These are phyloP conservation scores for Epinephelus cyanopodus DNA, from an alignment of 2,113 vertebrate species.

Conservation along the genomic window DNA sequence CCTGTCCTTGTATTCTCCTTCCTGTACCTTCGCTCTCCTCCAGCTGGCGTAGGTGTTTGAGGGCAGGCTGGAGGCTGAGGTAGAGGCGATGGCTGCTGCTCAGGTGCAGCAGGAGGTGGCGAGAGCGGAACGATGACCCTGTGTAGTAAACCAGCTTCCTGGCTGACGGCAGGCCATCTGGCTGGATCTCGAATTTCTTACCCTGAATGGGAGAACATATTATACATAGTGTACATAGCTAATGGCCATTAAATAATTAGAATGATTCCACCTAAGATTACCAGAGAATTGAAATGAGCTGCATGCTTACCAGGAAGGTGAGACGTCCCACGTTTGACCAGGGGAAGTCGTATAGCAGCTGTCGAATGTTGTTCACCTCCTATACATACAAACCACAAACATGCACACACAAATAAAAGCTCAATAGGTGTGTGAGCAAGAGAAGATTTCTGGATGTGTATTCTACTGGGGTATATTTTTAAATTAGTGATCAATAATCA, in stretches of 20 bases:
- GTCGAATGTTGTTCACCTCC: conserved; percentile 87
- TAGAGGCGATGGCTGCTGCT: conserved; percentile 90
- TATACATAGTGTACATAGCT: conserved; percentile 12
- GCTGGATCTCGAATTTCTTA: conserved; percentile 93
- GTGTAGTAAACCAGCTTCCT: conserved; percentile 92
- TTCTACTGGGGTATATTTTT: conserved; percentile 25
- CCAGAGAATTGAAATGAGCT: conserved; percentile 25
- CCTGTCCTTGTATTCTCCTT: neutral
- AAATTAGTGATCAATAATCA: conserved; percentile 51
- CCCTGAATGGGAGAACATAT: conserved; percentile 81
- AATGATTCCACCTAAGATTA: neutral
- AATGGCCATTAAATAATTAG: conserved; percentile 56
- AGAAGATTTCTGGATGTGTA: conserved; percentile 11
- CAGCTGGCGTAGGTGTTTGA: conserved; percentile 87
- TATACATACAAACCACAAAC: conserved; percentile 60
- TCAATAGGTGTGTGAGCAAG: conserved; percentile 1
- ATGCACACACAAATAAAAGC: conserved; percentile 30
- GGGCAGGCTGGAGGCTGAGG: conserved; percentile 87
- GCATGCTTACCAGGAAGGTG: conserved; percentile 88
- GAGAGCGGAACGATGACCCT: conserved; percentile 88
- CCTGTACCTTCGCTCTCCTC: conserved; percentile 89
- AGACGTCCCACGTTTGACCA: conserved; percentile 91
- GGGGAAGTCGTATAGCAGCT: conserved; percentile 91
- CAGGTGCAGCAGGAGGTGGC: conserved; percentile 90
- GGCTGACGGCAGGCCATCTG: conserved; percentile 91